These are phyloP conservation scores for Agrypnia vestita DNA, from an alignment of 1,140 invertebrate genomes.

Conservation along the genomic window DNA sequence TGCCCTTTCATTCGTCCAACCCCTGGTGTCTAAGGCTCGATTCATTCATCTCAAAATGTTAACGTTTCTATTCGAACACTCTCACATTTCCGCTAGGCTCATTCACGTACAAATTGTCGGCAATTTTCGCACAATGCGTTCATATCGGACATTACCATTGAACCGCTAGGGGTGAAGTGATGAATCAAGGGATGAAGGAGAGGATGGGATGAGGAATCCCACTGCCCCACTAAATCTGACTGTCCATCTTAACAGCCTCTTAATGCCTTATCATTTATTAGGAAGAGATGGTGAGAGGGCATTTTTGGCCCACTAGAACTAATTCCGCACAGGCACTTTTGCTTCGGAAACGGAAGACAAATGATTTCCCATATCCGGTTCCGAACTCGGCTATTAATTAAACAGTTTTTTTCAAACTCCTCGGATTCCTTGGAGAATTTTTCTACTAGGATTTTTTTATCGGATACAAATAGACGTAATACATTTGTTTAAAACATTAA, in stretches of 20 bases:
- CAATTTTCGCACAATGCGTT: conserved; percentile 35
- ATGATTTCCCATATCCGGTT: conserved; percentile 44
- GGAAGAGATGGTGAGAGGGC: conserved; percentile 30
- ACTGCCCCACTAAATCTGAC: conserved; percentile 38
- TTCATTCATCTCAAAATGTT: not conserved
- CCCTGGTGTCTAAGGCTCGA: too few relatives aligned
- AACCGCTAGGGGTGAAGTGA: conserved; percentile 26
- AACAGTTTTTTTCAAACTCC: conserved; percentile 10
- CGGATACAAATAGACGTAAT: too few relatives aligned
- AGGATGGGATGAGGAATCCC: not conserved
- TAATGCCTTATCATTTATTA: conserved; percentile 45
- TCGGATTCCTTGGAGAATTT: not conserved
- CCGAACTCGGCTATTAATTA: conserved; percentile 40
- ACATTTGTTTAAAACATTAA: too few relatives aligned
- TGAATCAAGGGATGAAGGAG: conserved; percentile 30
- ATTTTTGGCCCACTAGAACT: conserved; percentile 30
- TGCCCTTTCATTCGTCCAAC: too few relatives aligned
- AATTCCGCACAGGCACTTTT: conserved; percentile 37
- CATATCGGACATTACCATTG: conserved; percentile 32
- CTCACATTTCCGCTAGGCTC: not conserved
- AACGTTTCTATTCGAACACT: conserved; percentile 9
- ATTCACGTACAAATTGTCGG: conserved; percentile 25
- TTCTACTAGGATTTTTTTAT: too few relatives aligned
- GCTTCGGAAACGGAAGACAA: conserved; percentile 44
- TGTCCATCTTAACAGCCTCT: conserved; percentile 43